These are phyloP conservation scores for Callimorpha dominula DNA, from an alignment of 2,888 invertebrate genomes.

Conservation along the genomic window DNA sequence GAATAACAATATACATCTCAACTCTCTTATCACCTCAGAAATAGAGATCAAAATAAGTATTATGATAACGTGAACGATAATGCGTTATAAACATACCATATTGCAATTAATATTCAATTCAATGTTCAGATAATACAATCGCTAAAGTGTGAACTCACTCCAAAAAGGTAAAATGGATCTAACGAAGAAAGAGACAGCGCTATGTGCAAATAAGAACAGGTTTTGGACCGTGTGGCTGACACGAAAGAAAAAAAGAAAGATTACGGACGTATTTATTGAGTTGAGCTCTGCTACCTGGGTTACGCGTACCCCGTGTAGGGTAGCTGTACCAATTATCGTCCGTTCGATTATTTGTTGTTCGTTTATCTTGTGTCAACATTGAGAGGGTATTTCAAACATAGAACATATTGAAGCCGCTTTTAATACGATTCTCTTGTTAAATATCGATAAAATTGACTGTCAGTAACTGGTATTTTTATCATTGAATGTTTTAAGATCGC, in stretches of 20 bases:
- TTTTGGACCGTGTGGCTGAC: conserved; percentile 56
- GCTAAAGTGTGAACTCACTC: conserved; percentile 48
- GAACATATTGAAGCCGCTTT: background rate
- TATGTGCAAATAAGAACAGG: conserved; percentile 64
- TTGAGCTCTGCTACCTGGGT: conserved; percentile 64
- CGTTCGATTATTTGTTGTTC: conserved; percentile 18
- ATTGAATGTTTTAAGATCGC: background rate
- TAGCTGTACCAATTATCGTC: conserved; percentile 40
- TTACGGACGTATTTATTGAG: conserved; percentile 52
- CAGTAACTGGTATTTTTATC: background rate
- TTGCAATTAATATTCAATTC: conserved; percentile 6
- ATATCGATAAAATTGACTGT: background rate
- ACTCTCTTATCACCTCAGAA: background rate
- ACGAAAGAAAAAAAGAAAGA: conserved; percentile 40
- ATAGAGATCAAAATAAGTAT: background rate
- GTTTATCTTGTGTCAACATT: background rate
- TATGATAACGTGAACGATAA: background rate
- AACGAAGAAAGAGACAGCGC: conserved; percentile 52
- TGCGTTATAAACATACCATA: background rate
- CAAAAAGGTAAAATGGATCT: conserved; percentile 46
- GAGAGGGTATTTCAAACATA: background rate
- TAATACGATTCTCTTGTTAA: background rate
- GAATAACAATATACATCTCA: too few relatives aligned
- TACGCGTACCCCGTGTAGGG: conserved; percentile 58
- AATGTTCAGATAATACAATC: conserved; percentile 29